Evolutionary conservation across 2,797 vertebrate species (phyloP).

Genomic region (Amazona ochrocephala): DNA sequence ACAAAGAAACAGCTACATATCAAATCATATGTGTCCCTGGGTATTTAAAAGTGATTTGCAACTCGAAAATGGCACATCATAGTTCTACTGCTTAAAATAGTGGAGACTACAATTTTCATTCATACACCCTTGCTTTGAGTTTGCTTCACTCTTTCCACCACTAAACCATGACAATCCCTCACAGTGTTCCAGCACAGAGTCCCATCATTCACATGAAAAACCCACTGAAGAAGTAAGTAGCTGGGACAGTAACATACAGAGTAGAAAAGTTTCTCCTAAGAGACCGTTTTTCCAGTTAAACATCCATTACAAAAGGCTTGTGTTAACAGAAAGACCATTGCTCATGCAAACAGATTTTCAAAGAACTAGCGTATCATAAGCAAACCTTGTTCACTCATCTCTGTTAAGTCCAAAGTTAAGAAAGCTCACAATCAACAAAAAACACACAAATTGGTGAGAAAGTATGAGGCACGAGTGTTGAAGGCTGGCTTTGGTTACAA

Average conservation of each 20-base stretch:
- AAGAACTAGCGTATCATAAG: accelerated
- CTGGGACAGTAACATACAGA: background rate
- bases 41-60: background rate
- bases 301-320: background rate
- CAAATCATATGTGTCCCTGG: background rate
- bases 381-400: background rate
- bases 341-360: background rate
- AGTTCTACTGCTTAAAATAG: background rate
- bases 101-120: background rate
- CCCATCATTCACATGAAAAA: background rate
- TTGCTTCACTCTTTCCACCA: background rate
- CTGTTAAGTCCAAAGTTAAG: background rate
- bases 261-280: background rate
- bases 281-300: background rate
- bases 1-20: background rate
- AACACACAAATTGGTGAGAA: background rate
- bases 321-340: background rate
- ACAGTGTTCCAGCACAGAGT: accelerated
- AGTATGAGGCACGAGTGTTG: background rate
- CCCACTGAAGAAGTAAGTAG: background rate
- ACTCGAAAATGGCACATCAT: background rate
- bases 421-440: background rate
- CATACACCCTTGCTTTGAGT: background rate
- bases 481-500: background rate
- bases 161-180: background rate